Evolutionary conservation across 2,113 vertebrate genomes (phyloP).

Genomic region (Eonycteris spelaea): DNA sequence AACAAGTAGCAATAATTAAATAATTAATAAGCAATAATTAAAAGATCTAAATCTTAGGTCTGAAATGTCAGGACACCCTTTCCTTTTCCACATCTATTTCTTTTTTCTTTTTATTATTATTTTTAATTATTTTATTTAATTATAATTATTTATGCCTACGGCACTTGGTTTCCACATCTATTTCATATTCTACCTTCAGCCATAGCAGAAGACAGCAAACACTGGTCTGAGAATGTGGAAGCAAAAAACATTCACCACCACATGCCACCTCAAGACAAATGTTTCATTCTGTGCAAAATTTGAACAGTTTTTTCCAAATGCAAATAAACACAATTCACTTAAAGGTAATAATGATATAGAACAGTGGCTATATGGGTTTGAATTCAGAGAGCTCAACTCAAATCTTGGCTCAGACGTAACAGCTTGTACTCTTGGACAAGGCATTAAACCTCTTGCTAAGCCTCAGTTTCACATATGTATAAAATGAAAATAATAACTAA

Average conservation of each 20-base stretch:
- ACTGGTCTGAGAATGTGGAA: neutral
- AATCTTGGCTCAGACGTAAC: neutral
- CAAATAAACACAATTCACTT: neutral
- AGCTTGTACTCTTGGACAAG: neutral
- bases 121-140: too few relatives aligned
- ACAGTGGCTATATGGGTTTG: neutral
- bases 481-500: neutral
- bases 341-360: neutral
- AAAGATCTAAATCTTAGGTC: neutral
- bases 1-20: neutral
- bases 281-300: neutral
- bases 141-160: too few relatives aligned
- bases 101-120: too few relatives aligned
- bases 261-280: neutral
- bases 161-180: neutral
- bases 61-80: neutral
- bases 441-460: slow-evolving; percentile 9
- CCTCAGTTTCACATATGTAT: neutral
- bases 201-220: neutral
- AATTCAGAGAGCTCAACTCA: neutral
- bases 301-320: neutral
- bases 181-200: neutral
- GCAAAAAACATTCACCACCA: neutral
- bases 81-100: neutral
- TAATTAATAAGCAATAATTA: neutral